Conservation (phyloP, 2,113 vertebrate species). For the Brachypodius melanocephalos region DNA sequence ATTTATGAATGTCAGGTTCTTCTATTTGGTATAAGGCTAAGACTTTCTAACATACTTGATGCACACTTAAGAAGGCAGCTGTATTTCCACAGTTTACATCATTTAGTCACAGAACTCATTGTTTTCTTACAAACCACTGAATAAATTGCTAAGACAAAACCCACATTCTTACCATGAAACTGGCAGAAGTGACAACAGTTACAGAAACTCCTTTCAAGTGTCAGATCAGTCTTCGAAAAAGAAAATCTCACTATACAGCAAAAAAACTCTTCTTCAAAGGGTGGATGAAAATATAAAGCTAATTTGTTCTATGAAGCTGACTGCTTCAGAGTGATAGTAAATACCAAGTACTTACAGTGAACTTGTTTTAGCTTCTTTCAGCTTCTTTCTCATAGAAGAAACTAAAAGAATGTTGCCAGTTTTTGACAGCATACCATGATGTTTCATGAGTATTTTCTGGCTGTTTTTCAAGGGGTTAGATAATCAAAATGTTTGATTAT, state of each 20-base stretch:
- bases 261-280: background rate
- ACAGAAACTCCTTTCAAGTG: background rate
- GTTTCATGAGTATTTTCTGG: background rate
- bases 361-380: background rate
- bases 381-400: background rate
- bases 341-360: background rate
- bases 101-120: background rate
- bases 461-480: background rate
- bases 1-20: no score
- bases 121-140: background rate
- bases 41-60: background rate
- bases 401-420: background rate
- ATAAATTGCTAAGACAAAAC: background rate
- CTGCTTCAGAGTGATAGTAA: background rate
- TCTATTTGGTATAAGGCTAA: background rate
- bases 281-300: background rate
- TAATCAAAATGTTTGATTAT: background rate
- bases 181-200: background rate
- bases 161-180: background rate
- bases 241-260: background rate
- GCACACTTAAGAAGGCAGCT: background rate
- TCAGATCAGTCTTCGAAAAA: background rate
- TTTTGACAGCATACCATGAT: background rate
- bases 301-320: background rate
- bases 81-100: background rate